Conservation (phyloP, 2,888 invertebrate genomes). For the Apeira syringaria region DNA sequence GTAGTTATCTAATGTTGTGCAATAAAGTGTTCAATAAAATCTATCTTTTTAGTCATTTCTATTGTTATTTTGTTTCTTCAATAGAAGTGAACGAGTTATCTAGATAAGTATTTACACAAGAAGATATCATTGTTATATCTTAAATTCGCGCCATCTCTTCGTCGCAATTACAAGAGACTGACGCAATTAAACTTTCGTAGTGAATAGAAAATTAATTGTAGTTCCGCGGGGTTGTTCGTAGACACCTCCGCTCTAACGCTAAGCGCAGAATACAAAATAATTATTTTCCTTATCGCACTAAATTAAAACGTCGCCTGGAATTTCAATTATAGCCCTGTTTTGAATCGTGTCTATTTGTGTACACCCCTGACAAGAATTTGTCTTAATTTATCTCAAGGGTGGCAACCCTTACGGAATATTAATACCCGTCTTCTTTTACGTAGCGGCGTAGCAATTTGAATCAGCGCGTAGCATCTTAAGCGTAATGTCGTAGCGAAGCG, state of each 20-base stretch:
- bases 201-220: slow-evolving; percentile 7
- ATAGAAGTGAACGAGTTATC: no score
- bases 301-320: slow-evolving; percentile 30
- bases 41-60: no score
- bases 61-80: no score
- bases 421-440: slow-evolving; percentile 24
- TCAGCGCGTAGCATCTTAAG: no score
- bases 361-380: slow-evolving; percentile 34
- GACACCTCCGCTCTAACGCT: not conserved
- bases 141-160: not conserved
- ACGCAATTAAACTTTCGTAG: not conserved
- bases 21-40: no score
- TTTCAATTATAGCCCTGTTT: slow-evolving; percentile 32
- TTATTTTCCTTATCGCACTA: slow-evolving; percentile 24
- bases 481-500: no score
- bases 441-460: slow-evolving; percentile 6
- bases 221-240: slow-evolving; percentile 2
- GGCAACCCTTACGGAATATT: slow-evolving; percentile 30
- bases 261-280: slow-evolving; percentile 19
- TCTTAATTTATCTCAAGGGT: slow-evolving; percentile 33
- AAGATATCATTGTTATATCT: not conserved
- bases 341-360: slow-evolving; percentile 31
- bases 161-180: not conserved
- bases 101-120: no score
- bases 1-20: no score